Evolutionary conservation across 2,113 vertebrate genomes (phyloP).

Genomic region (Dascyllus trimaculatus): DNA sequence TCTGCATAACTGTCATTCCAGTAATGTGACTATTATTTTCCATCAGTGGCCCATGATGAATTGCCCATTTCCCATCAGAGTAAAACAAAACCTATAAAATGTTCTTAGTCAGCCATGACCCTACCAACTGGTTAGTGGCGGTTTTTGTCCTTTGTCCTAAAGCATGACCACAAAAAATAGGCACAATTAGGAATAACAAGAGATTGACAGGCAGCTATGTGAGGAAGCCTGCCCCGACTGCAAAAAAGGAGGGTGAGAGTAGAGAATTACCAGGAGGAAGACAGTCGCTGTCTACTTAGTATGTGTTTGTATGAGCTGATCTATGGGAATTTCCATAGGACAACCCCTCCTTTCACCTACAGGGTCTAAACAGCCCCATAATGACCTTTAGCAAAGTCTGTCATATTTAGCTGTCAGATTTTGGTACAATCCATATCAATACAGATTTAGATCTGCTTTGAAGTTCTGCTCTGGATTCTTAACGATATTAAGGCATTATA

Average conservation of each 20-base stretch:
- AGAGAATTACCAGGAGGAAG: slow-evolving; percentile 6
- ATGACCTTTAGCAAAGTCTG: slow-evolving; percentile 32
- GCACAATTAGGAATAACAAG: slow-evolving; percentile 7
- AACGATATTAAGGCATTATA: slow-evolving; percentile 51
- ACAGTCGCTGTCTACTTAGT: neutral
- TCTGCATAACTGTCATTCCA: too few species aligned
- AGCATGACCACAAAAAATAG: too few species aligned
- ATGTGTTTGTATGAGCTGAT: slow-evolving; percentile 34
- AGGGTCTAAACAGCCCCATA: slow-evolving; percentile 15
- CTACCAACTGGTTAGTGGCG: too few species aligned
- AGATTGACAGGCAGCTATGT: slow-evolving; percentile 29
- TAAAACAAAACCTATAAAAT: too few species aligned
- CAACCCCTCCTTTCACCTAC: slow-evolving; percentile 36
- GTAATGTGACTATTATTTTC: too few species aligned
- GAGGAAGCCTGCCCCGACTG: too few species aligned
- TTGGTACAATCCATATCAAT: slow-evolving; percentile 34
- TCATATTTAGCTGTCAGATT: slow-evolving; percentile 49
- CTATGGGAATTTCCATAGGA: slow-evolving; percentile 58
- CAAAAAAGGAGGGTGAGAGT: neutral
- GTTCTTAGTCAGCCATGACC: too few species aligned
- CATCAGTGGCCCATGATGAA: too few species aligned
- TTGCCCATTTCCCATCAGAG: too few species aligned
- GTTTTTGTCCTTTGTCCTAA: too few species aligned
- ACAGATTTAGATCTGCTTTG: slow-evolving; percentile 52
- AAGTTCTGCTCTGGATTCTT: slow-evolving; percentile 31